Conservation (phyloP, 2,888 invertebrate genomes). For the Macrophya annulata region DNA sequence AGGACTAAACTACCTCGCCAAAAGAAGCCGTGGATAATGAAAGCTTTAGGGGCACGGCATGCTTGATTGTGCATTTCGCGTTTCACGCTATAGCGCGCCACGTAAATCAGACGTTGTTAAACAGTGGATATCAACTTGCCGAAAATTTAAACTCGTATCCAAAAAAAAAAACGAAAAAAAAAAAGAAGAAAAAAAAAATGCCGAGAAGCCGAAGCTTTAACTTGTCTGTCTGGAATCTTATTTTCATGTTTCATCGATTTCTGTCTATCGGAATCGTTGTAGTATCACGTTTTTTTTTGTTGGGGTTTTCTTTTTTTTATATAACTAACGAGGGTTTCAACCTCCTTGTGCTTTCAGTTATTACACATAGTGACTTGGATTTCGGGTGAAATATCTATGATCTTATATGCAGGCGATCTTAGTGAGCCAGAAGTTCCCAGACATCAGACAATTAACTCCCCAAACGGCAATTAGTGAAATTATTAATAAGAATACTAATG, state of each 20-base stretch:
- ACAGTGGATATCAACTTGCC: slow-evolving; percentile 55
- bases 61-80: slow-evolving; percentile 58
- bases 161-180: neutral
- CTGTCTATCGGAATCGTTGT: neutral
- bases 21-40: slow-evolving; percentile 51
- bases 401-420: neutral
- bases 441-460: slow-evolving; percentile 73
- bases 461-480: slow-evolving; percentile 76
- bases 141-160: neutral
- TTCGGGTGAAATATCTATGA: neutral
- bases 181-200: neutral
- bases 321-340: slow-evolving; percentile 47
- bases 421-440: slow-evolving; percentile 68
- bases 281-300: neutral
- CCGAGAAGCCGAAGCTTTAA: neutral
- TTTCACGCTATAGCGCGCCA: slow-evolving; percentile 58
- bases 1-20: slow-evolving; percentile 6
- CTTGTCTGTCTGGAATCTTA: neutral
- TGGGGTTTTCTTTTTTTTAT: neutral
- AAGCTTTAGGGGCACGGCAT: slow-evolving; percentile 55
- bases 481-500: slow-evolving; percentile 75
- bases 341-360: neutral
- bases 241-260: slow-evolving; percentile 10
- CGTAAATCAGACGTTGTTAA: slow-evolving; percentile 62
- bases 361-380: neutral